phyloP scores from a whole-genome alignment of 2,888 invertebrate genomes.

The Masnerella sp. region DNA sequence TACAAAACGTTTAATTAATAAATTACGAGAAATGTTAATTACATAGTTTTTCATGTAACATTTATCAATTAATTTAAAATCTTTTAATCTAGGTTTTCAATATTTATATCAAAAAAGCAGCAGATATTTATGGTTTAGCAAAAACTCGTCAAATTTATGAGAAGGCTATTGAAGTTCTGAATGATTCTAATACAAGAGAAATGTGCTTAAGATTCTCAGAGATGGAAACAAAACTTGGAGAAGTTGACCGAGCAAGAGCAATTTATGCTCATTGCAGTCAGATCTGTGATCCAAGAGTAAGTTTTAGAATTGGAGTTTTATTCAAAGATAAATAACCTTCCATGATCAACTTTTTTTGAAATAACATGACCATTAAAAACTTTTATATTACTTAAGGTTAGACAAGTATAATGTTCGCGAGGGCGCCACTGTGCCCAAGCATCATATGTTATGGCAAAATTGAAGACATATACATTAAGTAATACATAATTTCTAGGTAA shows the following conservation, averaged over 20 bases:
- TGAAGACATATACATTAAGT: neutral
- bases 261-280: conserved; percentile 99
- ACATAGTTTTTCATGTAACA: no score
- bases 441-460: no score
- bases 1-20: no score
- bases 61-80: neutral
- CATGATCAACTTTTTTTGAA: no score
- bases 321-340: no score
- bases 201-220: conserved; percentile 98
- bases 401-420: no score
- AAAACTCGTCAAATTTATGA: conserved; percentile 98
- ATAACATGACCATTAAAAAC: no score
- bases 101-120: conserved; percentile 98
- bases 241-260: conserved; percentile 97
- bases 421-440: no score
- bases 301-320: no score
- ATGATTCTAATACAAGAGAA: conserved; percentile 93
- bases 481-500: conserved; percentile 78
- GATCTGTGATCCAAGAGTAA: conserved; percentile 98
- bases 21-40: no score
- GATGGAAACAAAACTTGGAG: conserved; percentile 98
- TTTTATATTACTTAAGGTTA: no score
- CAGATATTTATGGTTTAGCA: conserved; percentile 98
- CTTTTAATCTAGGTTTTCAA: conserved; percentile 89
- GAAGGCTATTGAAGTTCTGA: conserved; percentile 95